Evolutionary conservation across 1,140 invertebrate genomes (phyloP), one percentile per base, ranked within the genome.

Genomic region (Monomorium pharaonis): DNA sequence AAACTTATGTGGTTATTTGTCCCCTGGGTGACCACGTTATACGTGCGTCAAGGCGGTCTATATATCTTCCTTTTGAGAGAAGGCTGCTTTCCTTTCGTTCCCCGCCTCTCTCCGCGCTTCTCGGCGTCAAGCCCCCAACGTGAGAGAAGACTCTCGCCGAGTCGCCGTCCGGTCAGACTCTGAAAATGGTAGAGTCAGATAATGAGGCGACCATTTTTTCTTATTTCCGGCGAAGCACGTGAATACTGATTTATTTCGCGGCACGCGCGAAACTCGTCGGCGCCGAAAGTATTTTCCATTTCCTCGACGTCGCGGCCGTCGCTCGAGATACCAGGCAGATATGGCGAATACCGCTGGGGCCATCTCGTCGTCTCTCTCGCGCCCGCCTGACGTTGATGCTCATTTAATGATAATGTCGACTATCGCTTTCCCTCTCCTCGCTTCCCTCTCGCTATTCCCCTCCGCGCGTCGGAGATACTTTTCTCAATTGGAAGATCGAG

Each of bases 1-100:
- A 83, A 86, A 86, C 88, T 88, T 86, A 89, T 89, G 80, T 54
- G 83, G 76, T 88, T 86, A 88, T 89, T 89, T 89, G 83, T 89
- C 87, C 86, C 60, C 80, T 78, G 69, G 60, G 76, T 83, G 74
- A 70, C 72, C 72, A n/a, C n/a, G 74, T 76, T 76, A 42, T 30
- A 67, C 37, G 74, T 47, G 74, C 75, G 58, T 76, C 42, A 77
- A 49, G 76, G 44, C 49, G 84, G 63, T 84, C 70, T 70, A 89
- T 89, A 81, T 67, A 89, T 86, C 88, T 89, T 89, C 60, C 76
- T 49, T 70, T 76, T 27, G 21, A n/a, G n/a, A n/a, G 58, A 12
- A 24, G 27, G 18, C 12, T 37, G 27, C 5, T 24, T 16, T 51
- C 33, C 54, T 37, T 30, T 24, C n/a, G 6, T 24, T 18, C 69